phyloP scores from a whole-genome alignment of 2,888 invertebrate species.

The Camptogramma bilineatum region DNA sequence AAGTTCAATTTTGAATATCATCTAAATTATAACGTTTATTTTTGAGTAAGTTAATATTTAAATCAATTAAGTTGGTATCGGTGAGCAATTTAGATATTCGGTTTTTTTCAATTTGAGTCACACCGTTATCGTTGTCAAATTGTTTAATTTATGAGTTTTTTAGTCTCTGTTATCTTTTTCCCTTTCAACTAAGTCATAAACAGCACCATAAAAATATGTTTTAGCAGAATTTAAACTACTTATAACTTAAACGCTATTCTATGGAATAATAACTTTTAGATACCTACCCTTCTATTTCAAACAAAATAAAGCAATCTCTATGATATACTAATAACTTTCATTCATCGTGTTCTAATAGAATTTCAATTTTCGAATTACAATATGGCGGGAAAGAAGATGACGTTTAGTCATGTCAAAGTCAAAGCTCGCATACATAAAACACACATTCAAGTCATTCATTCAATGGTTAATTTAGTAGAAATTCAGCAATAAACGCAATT shows the following conservation, averaged over 20 bases:
- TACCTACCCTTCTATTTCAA: neutral
- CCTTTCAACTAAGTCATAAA: conserved; percentile 21
- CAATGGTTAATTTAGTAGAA: neutral
- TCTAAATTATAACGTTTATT: neutral
- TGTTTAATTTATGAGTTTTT: neutral
- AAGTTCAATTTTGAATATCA: neutral
- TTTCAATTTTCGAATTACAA: conserved; percentile 9
- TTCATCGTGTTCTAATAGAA: conserved; percentile 11
- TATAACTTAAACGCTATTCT: conserved; percentile 18
- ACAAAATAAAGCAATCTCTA: neutral
- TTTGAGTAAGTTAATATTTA: neutral
- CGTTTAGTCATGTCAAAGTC: conserved; percentile 7
- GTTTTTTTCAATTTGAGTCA: neutral
- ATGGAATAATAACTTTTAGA: conserved; percentile 9
- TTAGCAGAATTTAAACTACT: conserved; percentile 26
- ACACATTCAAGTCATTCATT: neutral
- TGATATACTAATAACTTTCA: conserved; percentile 10
- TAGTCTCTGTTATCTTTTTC: conserved; percentile 1
- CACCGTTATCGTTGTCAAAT: neutral
- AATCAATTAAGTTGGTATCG: neutral
- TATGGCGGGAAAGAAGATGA: conserved; percentile 12
- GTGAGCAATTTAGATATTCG: neutral
- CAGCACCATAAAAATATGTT: conserved; percentile 14
- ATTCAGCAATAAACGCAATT: neutral
- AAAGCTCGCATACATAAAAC: conserved; percentile 6